Conservation (phyloP, 2,888 invertebrate genomes). For the Diarsia dahlii region DNA sequence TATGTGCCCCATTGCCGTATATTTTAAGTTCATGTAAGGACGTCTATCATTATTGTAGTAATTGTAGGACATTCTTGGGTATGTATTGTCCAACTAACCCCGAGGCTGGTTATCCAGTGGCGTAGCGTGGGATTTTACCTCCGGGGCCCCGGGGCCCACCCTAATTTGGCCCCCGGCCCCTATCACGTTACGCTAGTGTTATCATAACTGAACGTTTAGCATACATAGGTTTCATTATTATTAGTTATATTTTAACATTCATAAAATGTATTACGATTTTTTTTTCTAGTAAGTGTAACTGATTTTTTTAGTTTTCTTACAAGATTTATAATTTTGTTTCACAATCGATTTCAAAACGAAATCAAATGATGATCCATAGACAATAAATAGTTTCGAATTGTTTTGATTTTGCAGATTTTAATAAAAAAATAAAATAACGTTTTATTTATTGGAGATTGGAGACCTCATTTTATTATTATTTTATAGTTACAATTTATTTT, state of each 20-base stretch:
- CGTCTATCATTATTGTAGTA: constrained; percentile 87
- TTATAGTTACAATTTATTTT: not conserved
- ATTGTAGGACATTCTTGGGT: constrained; percentile 83
- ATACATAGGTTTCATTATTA: not conserved
- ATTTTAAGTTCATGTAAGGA: constrained; percentile 86
- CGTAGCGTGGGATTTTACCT: no score
- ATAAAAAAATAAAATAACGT: not conserved
- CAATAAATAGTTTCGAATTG: constrained; percentile 50
- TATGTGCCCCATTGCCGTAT: constrained; percentile 86
- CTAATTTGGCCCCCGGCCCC: no score
- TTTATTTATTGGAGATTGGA: no score
- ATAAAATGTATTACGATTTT: constrained; percentile 8
- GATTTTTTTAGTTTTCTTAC: constrained; percentile 32
- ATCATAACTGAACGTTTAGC: constrained; percentile 18
- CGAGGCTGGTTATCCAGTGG: constrained; percentile 60
- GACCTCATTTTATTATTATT: not conserved
- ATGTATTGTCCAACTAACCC: constrained; percentile 86
- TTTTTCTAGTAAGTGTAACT: constrained; percentile 53
- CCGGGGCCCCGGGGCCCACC: no score
- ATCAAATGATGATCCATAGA: constrained; percentile 58
- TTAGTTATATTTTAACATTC: not conserved
- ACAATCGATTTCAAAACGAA: constrained; percentile 60
- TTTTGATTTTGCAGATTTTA: constrained; percentile 17
- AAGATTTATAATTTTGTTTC: constrained; percentile 53
- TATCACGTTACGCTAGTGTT: no score